A percentile compares a stretch with the other conserved stretches of the same genome.
phyloP scores from a whole-genome alignment of 1,140 invertebrate genomes.

The Harlomillsia oculata region DNA sequence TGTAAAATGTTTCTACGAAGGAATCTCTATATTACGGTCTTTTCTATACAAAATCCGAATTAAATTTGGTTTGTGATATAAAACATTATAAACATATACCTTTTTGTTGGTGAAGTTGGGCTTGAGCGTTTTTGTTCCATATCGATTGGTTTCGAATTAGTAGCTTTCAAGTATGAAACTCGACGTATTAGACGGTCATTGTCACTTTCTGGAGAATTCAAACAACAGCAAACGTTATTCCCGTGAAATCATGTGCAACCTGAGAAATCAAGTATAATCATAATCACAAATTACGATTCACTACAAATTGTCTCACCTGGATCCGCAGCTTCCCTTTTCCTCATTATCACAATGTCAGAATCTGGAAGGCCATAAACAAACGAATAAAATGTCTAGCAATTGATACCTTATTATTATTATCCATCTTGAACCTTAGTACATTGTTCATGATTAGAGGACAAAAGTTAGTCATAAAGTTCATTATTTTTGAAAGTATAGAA shows the following conservation, averaged over 20 bases:
- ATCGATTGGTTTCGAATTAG: conserved; percentile 43
- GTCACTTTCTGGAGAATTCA: conserved; percentile 49
- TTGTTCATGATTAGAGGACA: too few species aligned
- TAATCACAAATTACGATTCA: too few species aligned
- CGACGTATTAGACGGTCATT: conserved; percentile 72
- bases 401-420: too few species aligned
- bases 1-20: too few species aligned
- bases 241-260: neutral
- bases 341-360: conserved; percentile 32
- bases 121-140: conserved; percentile 30
- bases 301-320: conserved; percentile 22
- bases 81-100: conserved; percentile 19
- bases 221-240: conserved; percentile 35
- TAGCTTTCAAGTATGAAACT: conserved; percentile 84
- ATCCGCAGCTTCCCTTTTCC: conserved; percentile 29
- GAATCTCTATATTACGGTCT: too few species aligned
- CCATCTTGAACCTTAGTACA: too few species aligned
- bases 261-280: neutral
- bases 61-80: too few species aligned
- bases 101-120: conserved; percentile 32
- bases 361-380: conserved; percentile 10
- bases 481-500: too few species aligned
- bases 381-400: neutral
- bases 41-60: too few species aligned
- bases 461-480: too few species aligned